Percentiles rank a stretch among this genome's conserved stretches.
phyloP scores from a whole-genome alignment of 2,113 vertebrate genomes.

The Ibidorhyncha struthersii region DNA sequence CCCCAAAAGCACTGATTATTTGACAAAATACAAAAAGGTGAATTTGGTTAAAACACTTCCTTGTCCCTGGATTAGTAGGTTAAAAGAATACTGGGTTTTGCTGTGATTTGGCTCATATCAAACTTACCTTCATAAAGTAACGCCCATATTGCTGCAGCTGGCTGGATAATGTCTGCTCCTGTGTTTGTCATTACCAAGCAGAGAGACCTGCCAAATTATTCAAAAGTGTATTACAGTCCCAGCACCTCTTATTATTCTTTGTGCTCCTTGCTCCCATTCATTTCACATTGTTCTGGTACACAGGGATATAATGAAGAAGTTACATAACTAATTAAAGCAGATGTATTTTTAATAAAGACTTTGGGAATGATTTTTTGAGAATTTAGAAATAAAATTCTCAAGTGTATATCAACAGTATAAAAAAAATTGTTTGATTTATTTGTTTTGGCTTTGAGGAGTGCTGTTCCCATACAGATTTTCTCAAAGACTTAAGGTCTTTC shows the following conservation, averaged over 20 bases:
- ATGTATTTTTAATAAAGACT: slow-evolving; percentile 48
- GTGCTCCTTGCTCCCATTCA: not conserved
- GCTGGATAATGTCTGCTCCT: slow-evolving; percentile 24
- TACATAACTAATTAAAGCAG: slow-evolving; percentile 57
- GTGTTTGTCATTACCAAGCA: not conserved
- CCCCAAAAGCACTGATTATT: not conserved
- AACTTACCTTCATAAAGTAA: not conserved
- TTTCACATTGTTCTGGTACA: slow-evolving; percentile 10
- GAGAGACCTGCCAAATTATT: slow-evolving; percentile 41
- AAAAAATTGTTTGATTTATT: not conserved
- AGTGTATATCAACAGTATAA: not conserved
- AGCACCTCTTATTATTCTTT: slow-evolving; percentile 28
- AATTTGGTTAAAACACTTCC: not conserved
- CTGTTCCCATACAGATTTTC: not conserved
- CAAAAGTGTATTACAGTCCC: slow-evolving; percentile 30
- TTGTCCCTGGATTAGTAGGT: not conserved
- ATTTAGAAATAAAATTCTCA: slow-evolving; percentile 6
- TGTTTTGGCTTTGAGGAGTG: not conserved
- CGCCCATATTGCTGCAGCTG: slow-evolving; percentile 34
- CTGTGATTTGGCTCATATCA: not conserved
- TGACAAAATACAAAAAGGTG: not conserved
- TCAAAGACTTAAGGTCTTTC: not conserved
- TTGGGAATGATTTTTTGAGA: slow-evolving; percentile 24
- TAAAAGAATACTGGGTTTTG: not conserved
- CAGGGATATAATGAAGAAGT: slow-evolving; percentile 19